Evolutionary conservation across 2,113 vertebrate species (phyloP).

Genomic region (Myotis davidii): DNA sequence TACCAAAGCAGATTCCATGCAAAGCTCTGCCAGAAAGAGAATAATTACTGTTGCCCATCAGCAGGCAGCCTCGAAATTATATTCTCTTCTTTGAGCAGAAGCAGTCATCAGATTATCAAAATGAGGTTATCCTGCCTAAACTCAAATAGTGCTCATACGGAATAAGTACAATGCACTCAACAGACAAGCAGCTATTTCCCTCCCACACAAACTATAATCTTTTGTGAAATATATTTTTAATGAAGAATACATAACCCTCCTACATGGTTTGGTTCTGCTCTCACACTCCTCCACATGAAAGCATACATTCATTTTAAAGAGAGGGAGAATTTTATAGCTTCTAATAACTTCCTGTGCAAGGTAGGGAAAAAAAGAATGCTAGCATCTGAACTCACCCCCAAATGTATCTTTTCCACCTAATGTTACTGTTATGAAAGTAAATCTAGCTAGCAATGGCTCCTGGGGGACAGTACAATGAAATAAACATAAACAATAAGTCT

Average conservation of each 20-base stretch:
- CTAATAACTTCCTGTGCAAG: conserved; percentile 44
- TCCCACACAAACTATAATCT: conserved; percentile 76
- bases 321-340: conserved; percentile 55
- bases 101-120: conserved; percentile 69
- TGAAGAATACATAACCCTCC: conserved; percentile 69
- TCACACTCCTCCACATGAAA: conserved; percentile 51
- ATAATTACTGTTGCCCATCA: conserved; percentile 66
- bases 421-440: not conserved
- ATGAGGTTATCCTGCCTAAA: conserved; percentile 67
- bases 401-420: not conserved
- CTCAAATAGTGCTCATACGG: conserved; percentile 51
- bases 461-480: conserved; percentile 59
- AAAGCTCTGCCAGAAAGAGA: conserved; percentile 65
- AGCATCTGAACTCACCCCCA: conserved; percentile 27
- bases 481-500: conserved; percentile 17
- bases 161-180: conserved; percentile 68
- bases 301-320: conserved; percentile 49
- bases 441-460: conserved; percentile 26
- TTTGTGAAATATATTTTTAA: conserved; percentile 77
- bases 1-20: conserved; percentile 68
- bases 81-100: conserved; percentile 64
- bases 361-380: not conserved
- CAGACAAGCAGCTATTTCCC: conserved; percentile 74
- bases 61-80: conserved; percentile 12
- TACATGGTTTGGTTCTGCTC: conserved; percentile 38